Percentiles rank a stretch among this genome's conserved stretches.
These are phyloP conservation scores for Mustelus asterias DNA, from an alignment of 2,113 vertebrate species.

Conservation along the genomic window DNA sequence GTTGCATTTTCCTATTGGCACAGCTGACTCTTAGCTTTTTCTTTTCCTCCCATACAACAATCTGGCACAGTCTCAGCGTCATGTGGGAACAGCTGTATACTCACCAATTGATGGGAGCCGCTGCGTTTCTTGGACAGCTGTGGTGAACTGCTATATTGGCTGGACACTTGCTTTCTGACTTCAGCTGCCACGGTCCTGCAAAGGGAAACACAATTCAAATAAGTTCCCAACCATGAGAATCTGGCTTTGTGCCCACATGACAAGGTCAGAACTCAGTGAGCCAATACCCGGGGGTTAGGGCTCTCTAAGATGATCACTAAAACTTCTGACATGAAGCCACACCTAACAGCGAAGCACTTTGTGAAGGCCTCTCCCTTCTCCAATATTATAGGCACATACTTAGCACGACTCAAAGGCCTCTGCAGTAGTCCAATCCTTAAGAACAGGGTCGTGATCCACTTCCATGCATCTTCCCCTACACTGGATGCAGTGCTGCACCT, in stretches of 20 bases:
- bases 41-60: background rate
- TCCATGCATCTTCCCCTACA: background rate
- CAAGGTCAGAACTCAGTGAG: background rate
- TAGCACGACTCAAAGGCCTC: background rate
- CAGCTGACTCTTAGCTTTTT: background rate
- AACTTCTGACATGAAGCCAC: background rate
- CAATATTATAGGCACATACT: background rate
- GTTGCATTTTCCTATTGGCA: background rate
- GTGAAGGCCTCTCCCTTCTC: background rate
- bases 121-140: slow-evolving; percentile 74
- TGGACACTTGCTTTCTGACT: slow-evolving; percentile 80
- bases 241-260: background rate
- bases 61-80: background rate
- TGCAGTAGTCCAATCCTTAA: background rate
- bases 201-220: background rate
- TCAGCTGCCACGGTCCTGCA: slow-evolving; percentile 78
- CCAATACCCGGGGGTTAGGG: background rate
- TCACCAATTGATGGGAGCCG: slow-evolving; percentile 63
- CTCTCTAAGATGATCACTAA: background rate
- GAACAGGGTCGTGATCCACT: background rate
- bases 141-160: slow-evolving; percentile 74
- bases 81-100: slow-evolving; percentile 43
- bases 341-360: background rate
- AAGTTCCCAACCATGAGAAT: background rate
- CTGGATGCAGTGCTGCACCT: background rate